Conservation (phyloP, 2,888 invertebrate genomes). For the Eilema depressum region DNA sequence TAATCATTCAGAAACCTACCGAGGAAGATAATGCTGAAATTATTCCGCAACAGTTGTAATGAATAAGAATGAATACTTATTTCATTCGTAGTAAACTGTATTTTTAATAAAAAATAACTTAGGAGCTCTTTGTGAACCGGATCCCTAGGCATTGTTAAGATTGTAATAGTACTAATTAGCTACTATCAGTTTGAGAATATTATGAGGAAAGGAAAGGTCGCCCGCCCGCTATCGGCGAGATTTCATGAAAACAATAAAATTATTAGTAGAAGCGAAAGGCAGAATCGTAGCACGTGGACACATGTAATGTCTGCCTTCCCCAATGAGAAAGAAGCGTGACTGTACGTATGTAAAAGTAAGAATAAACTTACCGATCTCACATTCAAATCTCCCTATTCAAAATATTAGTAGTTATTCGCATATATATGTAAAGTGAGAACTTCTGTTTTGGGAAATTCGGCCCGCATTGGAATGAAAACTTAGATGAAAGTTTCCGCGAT, state of each 20-base stretch:
- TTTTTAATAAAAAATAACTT: conserved; percentile 67
- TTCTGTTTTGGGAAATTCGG: conserved; percentile 52
- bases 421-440: conserved; percentile 37
- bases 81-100: conserved; percentile 67
- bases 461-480: conserved; percentile 56
- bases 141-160: conserved; percentile 19
- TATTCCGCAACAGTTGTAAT: conserved; percentile 77
- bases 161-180: no score
- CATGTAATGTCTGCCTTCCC: not conserved
- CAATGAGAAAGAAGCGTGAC: conserved; percentile 1
- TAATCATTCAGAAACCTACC: conserved; percentile 76
- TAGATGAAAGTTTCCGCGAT: conserved; percentile 48
- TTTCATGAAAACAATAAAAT: not conserved
- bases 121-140: conserved; percentile 22
- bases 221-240: not conserved
- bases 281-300: not conserved
- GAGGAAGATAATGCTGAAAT: conserved; percentile 76
- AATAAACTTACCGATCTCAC: conserved; percentile 37
- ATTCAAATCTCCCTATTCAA: conserved; percentile 34
- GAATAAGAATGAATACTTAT: conserved; percentile 75
- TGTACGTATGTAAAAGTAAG: conserved; percentile 1
- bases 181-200: no score
- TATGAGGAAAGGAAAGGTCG: no score
- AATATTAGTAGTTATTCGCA: conserved; percentile 35
- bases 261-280: no score